Evolutionary conservation across 1,140 invertebrate genomes (phyloP).

Genomic region (Drosophila pectinifera): DNA sequence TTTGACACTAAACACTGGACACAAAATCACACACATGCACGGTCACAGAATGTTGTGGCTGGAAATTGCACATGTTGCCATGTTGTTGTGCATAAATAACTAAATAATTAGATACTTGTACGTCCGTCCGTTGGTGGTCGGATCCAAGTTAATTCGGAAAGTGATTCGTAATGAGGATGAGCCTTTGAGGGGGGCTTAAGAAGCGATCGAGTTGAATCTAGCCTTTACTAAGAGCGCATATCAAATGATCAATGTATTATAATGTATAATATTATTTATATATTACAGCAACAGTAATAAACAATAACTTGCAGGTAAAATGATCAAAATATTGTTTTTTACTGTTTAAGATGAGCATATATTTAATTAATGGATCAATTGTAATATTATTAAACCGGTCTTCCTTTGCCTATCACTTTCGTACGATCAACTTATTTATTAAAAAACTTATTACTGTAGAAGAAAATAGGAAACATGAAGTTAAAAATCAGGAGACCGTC

Average conservation of each 20-base stretch:
- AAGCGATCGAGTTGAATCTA: neutral
- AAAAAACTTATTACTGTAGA: too few species aligned
- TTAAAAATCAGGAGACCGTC: too few species aligned
- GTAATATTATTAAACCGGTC: too few species aligned
- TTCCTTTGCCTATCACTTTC: too few species aligned
- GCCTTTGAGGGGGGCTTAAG: conserved; percentile 41
- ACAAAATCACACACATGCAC: conserved; percentile 43
- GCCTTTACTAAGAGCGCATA: neutral
- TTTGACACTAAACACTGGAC: conserved; percentile 67
- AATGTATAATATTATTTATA: neutral
- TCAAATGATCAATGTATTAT: neutral
- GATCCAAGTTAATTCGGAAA: conserved; percentile 41
- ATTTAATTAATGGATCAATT: too few species aligned
- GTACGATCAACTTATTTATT: too few species aligned
- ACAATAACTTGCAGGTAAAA: neutral
- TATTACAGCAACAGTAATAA: neutral
- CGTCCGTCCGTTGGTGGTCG: conserved; percentile 10
- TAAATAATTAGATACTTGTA: conserved; percentile 33
- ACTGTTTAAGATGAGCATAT: too few species aligned
- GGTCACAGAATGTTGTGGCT: conserved; percentile 11
- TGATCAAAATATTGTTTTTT: neutral
- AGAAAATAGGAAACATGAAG: too few species aligned
- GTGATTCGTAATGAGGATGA: conserved; percentile 49
- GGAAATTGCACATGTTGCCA: conserved; percentile 35
- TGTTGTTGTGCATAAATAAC: conserved; percentile 42